A percentile compares a stretch with the other conserved stretches of the same genome.
Evolutionary conservation across 2,888 invertebrate species (phyloP).

Genomic region (Apamea anceps): DNA sequence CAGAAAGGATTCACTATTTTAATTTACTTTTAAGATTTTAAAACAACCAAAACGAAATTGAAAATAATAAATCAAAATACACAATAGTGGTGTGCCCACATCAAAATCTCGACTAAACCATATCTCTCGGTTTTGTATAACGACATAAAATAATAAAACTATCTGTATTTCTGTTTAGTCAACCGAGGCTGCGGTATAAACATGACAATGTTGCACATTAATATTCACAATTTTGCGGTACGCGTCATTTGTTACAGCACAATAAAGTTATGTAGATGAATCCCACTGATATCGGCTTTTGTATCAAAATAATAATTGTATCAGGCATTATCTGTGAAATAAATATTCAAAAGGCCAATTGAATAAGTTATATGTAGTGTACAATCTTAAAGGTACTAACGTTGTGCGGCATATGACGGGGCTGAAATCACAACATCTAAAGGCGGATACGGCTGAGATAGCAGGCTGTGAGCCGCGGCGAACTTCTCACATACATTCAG

Average conservation of each 20-base stretch:
- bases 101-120: constrained; percentile 23
- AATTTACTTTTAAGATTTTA: background rate
- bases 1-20: background rate
- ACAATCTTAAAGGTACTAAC: constrained; percentile 77
- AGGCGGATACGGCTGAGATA: constrained; percentile 82
- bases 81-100: constrained; percentile 35
- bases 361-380: background rate
- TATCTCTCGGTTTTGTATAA: constrained; percentile 28
- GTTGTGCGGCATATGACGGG: constrained; percentile 77
- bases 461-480: constrained; percentile 76
- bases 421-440: constrained; percentile 83
- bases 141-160: constrained; percentile 46
- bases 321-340: constrained; percentile 18
- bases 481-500: constrained; percentile 78
- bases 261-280: constrained; percentile 47
- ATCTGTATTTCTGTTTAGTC: constrained; percentile 46
- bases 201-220: constrained; percentile 56
- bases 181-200: constrained; percentile 45
- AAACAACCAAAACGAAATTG: background rate
- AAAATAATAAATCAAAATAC: constrained; percentile 7
- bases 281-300: constrained; percentile 30
- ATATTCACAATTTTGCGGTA: constrained; percentile 57
- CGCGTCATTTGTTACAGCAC: constrained; percentile 46
- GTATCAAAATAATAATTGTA: constrained; percentile 35
- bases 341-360: background rate